A percentile compares a stretch with the other conserved stretches of the same genome.
phyloP scores from a whole-genome alignment of 2,113 vertebrate species.

The Heterocephalus glaber region DNA sequence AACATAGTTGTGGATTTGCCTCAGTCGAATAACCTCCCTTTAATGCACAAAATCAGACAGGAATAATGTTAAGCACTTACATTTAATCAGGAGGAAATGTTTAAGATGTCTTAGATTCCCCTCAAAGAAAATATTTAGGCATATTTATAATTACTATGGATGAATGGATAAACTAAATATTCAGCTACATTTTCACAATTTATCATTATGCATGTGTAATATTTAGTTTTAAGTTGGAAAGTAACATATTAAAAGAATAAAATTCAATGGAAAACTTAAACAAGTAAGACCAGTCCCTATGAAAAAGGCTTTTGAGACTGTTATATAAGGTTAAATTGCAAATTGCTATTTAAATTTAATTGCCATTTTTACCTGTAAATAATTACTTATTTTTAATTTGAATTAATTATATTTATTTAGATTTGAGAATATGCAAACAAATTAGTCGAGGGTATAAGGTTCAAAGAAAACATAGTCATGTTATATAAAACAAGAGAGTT shows the following conservation, averaged over 20 bases:
- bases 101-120: constrained; percentile 43
- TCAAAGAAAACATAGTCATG: neutral
- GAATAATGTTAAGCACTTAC: constrained; percentile 7
- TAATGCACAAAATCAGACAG: constrained; percentile 68
- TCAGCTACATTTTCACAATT: constrained; percentile 14
- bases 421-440: neutral
- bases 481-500: neutral
- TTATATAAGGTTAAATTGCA: neutral
- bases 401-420: neutral
- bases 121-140: neutral
- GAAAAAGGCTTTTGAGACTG: neutral
- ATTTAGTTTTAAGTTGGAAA: constrained; percentile 27
- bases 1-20: constrained; percentile 67
- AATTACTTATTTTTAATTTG: neutral
- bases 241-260: neutral
- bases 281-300: neutral
- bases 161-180: neutral
- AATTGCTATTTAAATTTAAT: neutral
- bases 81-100: constrained; percentile 49
- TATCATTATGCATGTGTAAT: neutral
- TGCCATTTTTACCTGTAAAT: neutral
- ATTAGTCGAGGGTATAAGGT: neutral
- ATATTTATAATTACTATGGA: constrained; percentile 55
- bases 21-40: constrained; percentile 72
- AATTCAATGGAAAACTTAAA: constrained; percentile 39